phyloP scores from a whole-genome alignment of 1,140 invertebrate species.

The Penaeus vannamei region DNA sequence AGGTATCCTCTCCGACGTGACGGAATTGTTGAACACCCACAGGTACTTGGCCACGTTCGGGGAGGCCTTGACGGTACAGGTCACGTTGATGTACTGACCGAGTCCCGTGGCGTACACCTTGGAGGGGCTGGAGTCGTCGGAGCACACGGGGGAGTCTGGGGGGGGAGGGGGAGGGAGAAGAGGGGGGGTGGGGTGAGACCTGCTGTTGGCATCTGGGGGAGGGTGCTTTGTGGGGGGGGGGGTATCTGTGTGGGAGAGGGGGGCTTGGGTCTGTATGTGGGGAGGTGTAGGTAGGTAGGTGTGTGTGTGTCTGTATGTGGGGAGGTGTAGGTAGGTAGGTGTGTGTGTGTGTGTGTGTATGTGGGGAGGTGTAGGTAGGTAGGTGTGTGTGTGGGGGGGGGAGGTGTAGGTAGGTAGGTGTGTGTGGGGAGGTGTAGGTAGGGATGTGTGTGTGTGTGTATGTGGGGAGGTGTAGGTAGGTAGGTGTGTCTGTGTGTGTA shows the following conservation, averaged over 20 bases:
- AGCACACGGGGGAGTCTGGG: constrained; percentile 49
- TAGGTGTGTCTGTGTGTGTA: too few relatives aligned
- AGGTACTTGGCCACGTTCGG: constrained; percentile 44
- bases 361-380: too few relatives aligned
- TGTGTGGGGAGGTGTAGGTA: too few relatives aligned
- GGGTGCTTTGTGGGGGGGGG: not conserved
- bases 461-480: too few relatives aligned
- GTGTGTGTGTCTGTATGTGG: not conserved
- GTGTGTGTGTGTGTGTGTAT: too few relatives aligned
- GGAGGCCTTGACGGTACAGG: constrained; percentile 49
- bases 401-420: too few relatives aligned
- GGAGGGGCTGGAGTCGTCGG: constrained; percentile 24
- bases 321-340: not conserved
- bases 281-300: not conserved
- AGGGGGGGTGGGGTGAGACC: too few relatives aligned
- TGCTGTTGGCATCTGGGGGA: not conserved
- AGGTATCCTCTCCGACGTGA: constrained; percentile 54
- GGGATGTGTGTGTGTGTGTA: too few relatives aligned
- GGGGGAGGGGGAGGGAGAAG: too few relatives aligned
- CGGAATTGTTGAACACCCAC: constrained; percentile 61
- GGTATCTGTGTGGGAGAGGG: not conserved
- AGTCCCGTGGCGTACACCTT: constrained; percentile 46
- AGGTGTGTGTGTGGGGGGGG: too few relatives aligned
- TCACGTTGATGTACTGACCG: constrained; percentile 51
- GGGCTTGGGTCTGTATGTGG: not conserved